Percentiles rank a stretch among this genome's conserved stretches.
phyloP scores from a whole-genome alignment of 2,888 invertebrate genomes.

The Cosmorhoe ocellata region DNA sequence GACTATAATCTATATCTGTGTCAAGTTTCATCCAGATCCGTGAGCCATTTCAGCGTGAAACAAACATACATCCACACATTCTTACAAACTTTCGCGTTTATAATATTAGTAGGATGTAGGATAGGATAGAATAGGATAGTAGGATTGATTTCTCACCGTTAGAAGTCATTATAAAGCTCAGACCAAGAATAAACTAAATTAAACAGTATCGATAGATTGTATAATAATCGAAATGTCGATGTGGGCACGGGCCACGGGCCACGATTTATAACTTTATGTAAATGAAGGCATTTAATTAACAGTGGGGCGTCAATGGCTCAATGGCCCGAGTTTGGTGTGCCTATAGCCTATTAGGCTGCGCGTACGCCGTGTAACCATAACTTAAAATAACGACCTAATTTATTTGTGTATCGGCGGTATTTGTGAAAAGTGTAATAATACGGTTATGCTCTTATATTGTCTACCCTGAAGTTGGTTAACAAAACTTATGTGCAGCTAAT shows the following conservation, averaged over 20 bases:
- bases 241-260: constrained; percentile 19
- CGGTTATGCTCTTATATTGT: no score
- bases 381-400: constrained; percentile 47
- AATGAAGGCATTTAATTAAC: constrained; percentile 45
- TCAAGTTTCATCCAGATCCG: no score
- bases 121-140: no score
- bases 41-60: no score
- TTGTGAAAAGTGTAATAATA: constrained; percentile 2
- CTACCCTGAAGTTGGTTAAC: no score
- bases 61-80: no score
- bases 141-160: no score
- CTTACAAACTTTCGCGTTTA: no score
- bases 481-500: no score
- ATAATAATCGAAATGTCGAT: constrained; percentile 14
- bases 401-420: constrained; percentile 35
- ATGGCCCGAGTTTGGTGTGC: constrained; percentile 12
- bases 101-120: no score
- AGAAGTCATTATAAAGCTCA: constrained; percentile 10
- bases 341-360: constrained; percentile 19
- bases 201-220: constrained; percentile 8
- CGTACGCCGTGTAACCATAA: constrained; percentile 38
- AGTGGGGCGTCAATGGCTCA: constrained; percentile 36
- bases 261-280: constrained; percentile 38
- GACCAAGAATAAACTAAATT: background rate
- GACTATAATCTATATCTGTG: no score